Conservation (phyloP, 1,140 invertebrate species). For the Cryptotermes secundus region DNA sequence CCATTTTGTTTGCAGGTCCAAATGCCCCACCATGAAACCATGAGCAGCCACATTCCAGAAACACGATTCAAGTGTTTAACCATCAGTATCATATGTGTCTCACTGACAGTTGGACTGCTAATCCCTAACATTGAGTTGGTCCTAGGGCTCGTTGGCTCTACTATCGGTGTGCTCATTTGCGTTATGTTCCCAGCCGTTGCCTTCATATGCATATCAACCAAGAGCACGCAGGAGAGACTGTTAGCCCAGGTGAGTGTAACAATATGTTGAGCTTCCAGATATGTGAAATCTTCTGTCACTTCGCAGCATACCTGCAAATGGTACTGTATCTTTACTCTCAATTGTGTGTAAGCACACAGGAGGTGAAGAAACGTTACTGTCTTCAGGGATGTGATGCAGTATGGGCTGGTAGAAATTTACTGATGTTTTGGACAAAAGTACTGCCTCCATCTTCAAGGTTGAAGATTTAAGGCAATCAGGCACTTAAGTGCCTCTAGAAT, state of each 20-base stretch:
- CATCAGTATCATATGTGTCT: slow-evolving; percentile 68
- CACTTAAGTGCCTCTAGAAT: no score
- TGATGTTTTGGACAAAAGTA: no score
- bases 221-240: slow-evolving; percentile 49
- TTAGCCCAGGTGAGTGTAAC: slow-evolving; percentile 48
- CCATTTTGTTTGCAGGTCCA: slow-evolving; percentile 41
- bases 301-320: no score
- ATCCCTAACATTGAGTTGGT: slow-evolving; percentile 91
- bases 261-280: not conserved
- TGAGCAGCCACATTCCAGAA: slow-evolving; percentile 71
- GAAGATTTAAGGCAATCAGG: no score
- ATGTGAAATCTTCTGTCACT: not conserved
- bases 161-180: slow-evolving; percentile 92
- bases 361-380: no score
- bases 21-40: slow-evolving; percentile 52
- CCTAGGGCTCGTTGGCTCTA: slow-evolving; percentile 87
- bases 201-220: slow-evolving; percentile 53
- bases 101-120: slow-evolving; percentile 73
- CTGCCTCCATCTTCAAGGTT: no score
- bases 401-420: no score
- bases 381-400: no score
- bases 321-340: not conserved
- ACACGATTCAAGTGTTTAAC: slow-evolving; percentile 78
- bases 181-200: slow-evolving; percentile 83
- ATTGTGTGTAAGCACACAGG: not conserved